Evolutionary conservation across 2,888 invertebrate species (phyloP), one percentile per base, ranked within the genome.

Genomic region (Cyclophora punctaria): DNA sequence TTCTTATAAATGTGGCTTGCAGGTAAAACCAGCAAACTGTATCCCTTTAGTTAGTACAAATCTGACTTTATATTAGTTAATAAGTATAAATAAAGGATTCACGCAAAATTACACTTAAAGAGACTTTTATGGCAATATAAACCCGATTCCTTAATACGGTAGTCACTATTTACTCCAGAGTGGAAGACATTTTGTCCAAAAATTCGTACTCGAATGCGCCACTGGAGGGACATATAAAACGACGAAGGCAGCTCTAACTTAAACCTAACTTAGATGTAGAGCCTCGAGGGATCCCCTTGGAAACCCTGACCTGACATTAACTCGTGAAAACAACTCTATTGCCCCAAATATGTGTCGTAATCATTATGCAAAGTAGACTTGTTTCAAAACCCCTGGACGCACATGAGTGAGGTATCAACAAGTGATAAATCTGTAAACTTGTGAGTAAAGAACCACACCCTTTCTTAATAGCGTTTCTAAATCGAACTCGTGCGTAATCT

Each of bases 251-350:
- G 66, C 73, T 73, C 75, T 78, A 82, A 80, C 72, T 78, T 82
- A 76, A 78, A 75, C 67, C 73, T 80, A 80, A 79, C 75, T 74
- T 79, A 78, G 75, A 77, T 76, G 75, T 75, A 80, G 70, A 69
- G 78, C 69, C 81, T 69, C 78, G 46, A 20, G 66, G 78, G 65
- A 55, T 64, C 56, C 54, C 67, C 52, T 62, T 64, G 74, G 70
- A 72, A 73, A 67, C 73, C 78, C 73, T 59, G 64, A 63, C 67
- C 65, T 69, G 69, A 65, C 73, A 71, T 75, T 74, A 71, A 67
- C 62, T 65, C 66, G 60, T 58, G 62, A 61, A 68, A 71, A 73
- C 69, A 71, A 68, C 66, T 69, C 68, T 63, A 62, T 63, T 67
- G 59, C 57, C 50, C 52, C 55, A 66, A 58, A 67, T 68, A 64